Base-by-base conservation (phyloP, 2,888 invertebrate species). In the Caenorhabditis drosophilae region DNA sequence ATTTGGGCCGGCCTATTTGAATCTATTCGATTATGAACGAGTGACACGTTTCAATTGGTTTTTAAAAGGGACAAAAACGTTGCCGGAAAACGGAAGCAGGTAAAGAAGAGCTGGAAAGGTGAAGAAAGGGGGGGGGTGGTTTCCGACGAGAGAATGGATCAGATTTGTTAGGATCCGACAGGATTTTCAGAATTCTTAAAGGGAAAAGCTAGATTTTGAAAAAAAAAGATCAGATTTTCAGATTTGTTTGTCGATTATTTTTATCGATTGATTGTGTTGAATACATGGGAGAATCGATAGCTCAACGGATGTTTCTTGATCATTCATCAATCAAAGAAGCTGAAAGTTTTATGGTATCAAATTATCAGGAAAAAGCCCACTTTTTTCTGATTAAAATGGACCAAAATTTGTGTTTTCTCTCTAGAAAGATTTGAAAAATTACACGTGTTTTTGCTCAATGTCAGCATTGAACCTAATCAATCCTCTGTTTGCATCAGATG, bases 1-100 rank as follows among this genome's bases (percentile, higher is more conserved):
- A 1, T 79, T 74, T 34, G 80, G 80, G 31, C 80, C 79, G 4
- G 62, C 74, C 1, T 78, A 63, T 57, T 26, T 80, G 35, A 74
- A 73, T 40, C 70, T 80, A 36, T 80, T 74, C 55, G 80, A 79
- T 18, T 68, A 66, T 38, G 77, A 76, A 45, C 26, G 38, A 31
- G 42, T 63, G 23, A 69, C 61, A 15, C 25, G 57, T 27, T 57
- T 75, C 41, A 67, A 61, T 51, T 41, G 58, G 36, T 55, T 66
- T 27, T 44, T 51, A 38, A 53, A 49, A 57, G 44, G 57, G 54
- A 51, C 52, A 47, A 35, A 31, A 57, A 36, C 50, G 53, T 3
- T 55, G 44, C 48, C 49, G 20, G 63, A 78, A 7, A 69, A 57
- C 15, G 56, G 54, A 22, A 67, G 71, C 42, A 61, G 63, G 51